A percentile compares a stretch with the other conserved stretches of the same genome.
phyloP scores from a whole-genome alignment of 1,140 invertebrate genomes.

The Thaumatotibia leucotreta region DNA sequence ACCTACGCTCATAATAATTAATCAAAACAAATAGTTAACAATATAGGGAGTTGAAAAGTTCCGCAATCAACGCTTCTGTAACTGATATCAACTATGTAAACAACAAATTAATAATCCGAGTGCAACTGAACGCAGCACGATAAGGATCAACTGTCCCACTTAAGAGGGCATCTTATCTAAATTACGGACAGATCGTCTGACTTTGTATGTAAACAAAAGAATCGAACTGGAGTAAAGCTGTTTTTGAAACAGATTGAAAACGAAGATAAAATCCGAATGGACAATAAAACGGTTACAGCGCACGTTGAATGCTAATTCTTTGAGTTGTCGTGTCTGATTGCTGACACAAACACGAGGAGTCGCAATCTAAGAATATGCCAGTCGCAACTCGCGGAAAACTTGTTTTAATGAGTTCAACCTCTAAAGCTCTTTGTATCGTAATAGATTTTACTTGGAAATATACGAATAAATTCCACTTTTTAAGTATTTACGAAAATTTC shows the following conservation, averaged over 20 bases:
- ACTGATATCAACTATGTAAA: neutral
- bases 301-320: neutral
- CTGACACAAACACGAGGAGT: neutral
- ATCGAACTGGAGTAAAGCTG: neutral
- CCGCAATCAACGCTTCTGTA: too few species aligned
- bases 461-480: too few species aligned
- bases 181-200: neutral
- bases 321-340: neutral
- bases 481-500: too few species aligned
- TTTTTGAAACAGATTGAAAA: neutral
- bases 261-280: neutral
- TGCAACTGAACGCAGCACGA: slow-evolving; percentile 1
- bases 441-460: too few species aligned
- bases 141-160: neutral
- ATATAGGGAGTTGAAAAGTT: too few species aligned
- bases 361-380: neutral
- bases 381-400: neutral
- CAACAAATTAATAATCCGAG: neutral
- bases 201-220: neutral
- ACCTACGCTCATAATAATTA: too few species aligned
- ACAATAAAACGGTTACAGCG: neutral
- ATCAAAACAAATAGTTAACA: too few species aligned
- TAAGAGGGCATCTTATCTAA: neutral
- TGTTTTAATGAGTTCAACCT: too few species aligned
- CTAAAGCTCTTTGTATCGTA: too few species aligned